Evolutionary conservation across 1,140 invertebrate species (phyloP).

Genomic region (Magallana ariakensis): DNA sequence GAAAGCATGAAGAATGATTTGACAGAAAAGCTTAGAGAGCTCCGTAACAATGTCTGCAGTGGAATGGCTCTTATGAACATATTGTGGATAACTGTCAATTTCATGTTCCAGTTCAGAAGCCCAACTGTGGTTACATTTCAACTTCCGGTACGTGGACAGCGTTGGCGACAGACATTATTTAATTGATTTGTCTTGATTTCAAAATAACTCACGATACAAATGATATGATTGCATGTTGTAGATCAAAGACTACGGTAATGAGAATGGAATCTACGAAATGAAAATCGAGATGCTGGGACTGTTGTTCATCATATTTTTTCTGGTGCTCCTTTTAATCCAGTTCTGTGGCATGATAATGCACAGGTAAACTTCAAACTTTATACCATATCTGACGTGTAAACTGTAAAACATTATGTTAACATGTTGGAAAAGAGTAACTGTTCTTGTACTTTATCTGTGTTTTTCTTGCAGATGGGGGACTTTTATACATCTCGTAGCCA

Average conservation of each 20-base stretch:
- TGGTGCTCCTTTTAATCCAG: slow-evolving; percentile 78
- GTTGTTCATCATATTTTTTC: slow-evolving; percentile 79
- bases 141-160: not conserved
- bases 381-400: too few species aligned
- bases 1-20: slow-evolving; percentile 76
- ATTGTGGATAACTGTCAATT: slow-evolving; percentile 69
- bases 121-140: not conserved
- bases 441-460: too few species aligned
- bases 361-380: not conserved
- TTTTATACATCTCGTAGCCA: slow-evolving; percentile 96
- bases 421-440: too few species aligned
- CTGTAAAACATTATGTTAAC: not conserved
- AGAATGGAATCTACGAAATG: slow-evolving; percentile 49
- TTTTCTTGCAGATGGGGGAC: slow-evolving; percentile 88
- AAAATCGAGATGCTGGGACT: slow-evolving; percentile 67
- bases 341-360: slow-evolving; percentile 75
- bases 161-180: not conserved
- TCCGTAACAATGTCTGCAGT: slow-evolving; percentile 68
- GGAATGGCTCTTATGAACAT: slow-evolving; percentile 72
- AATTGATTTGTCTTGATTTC: not conserved
- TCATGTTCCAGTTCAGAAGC: slow-evolving; percentile 70
- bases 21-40: slow-evolving; percentile 58
- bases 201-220: not conserved
- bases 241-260: slow-evolving; percentile 32
- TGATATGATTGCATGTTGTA: not conserved